Evolutionary conservation across 2,113 vertebrate species (phyloP).

Genomic region (Vanacampus margaritifer): DNA sequence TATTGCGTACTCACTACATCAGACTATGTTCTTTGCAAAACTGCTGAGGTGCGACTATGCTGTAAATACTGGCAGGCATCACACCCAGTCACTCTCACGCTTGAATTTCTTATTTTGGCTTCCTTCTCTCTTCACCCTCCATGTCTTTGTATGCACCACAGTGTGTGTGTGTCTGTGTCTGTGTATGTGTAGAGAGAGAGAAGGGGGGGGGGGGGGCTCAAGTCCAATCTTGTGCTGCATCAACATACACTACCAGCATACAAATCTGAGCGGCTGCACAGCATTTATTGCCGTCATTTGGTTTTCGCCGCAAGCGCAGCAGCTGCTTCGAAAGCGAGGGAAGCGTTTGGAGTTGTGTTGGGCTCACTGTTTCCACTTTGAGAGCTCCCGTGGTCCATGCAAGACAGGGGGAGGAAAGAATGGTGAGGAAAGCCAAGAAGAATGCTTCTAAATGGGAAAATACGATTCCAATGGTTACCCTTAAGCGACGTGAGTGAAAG

Average conservation of each 20-base stretch:
- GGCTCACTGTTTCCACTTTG: constrained; percentile 12
- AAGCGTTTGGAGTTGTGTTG: constrained; percentile 20
- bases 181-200: constrained; percentile 1
- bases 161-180: constrained; percentile 17
- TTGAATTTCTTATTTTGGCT: constrained; percentile 31
- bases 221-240: constrained; percentile 30
- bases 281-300: constrained; percentile 20
- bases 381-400: constrained; percentile 16
- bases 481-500: constrained; percentile 53
- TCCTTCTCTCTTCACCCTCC: constrained; percentile 30
- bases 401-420: constrained; percentile 21
- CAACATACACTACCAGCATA: constrained; percentile 31
- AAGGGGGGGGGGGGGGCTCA: neutral
- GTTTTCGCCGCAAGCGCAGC: neutral
- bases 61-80: neutral
- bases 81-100: neutral
- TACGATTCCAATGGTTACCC: constrained; percentile 59
- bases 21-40: neutral
- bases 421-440: constrained; percentile 57
- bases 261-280: constrained; percentile 43
- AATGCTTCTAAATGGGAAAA: constrained; percentile 38
- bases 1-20: neutral
- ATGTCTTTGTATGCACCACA: constrained; percentile 23
- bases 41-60: neutral
- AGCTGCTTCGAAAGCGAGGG: constrained; percentile 10